Percentiles rank a stretch among this genome's conserved stretches.
Evolutionary conservation across 2,113 vertebrate genomes (phyloP).

Genomic region (Datnioides undecimradiatus): DNA sequence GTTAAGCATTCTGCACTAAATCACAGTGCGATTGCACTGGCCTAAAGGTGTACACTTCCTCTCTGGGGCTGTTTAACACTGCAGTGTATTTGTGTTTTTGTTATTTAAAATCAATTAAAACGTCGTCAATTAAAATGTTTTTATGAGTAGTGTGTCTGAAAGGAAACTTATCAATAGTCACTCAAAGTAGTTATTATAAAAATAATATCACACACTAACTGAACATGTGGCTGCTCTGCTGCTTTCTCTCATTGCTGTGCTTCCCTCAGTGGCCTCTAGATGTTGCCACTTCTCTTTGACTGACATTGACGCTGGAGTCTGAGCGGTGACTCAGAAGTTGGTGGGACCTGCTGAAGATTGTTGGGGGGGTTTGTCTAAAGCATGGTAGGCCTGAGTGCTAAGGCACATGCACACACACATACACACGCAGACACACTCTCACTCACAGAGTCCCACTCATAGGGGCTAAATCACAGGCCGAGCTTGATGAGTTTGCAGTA

Average conservation of each 20-base stretch:
- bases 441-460: neutral
- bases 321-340: neutral
- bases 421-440: neutral
- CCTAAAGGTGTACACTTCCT: too few species aligned
- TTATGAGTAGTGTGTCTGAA: neutral
- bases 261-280: slow-evolving; percentile 30
- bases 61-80: neutral
- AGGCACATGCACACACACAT: neutral
- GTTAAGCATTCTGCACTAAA: neutral
- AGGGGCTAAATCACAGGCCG: neutral
- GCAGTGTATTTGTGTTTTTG: neutral
- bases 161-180: neutral
- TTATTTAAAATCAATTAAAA: too few species aligned
- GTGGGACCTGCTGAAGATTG: neutral
- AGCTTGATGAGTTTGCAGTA: slow-evolving; percentile 1
- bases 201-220: neutral
- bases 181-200: neutral
- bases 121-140: neutral
- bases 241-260: neutral
- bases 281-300: slow-evolving; percentile 27
- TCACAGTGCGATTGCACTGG: too few species aligned
- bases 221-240: neutral
- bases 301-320: neutral
- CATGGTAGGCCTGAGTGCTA: neutral
- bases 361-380: neutral